Conservation (phyloP, 2,113 vertebrate genomes). For the Rhipidura dahli region DNA sequence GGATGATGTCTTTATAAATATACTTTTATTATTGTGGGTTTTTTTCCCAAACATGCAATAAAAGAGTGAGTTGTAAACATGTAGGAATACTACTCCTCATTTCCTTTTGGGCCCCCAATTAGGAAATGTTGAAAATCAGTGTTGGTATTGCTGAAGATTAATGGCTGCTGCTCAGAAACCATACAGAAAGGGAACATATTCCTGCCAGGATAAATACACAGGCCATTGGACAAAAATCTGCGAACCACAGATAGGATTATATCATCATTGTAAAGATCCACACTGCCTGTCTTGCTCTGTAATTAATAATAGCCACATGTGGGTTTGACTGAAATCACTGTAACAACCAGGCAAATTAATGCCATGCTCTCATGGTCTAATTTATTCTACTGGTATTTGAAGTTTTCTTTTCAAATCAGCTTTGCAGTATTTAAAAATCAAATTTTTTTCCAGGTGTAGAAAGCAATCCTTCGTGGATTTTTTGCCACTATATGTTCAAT, state of each 20-base stretch:
- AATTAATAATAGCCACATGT: background rate
- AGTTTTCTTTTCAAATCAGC: background rate
- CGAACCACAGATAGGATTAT: background rate
- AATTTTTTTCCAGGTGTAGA: background rate
- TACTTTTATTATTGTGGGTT: background rate
- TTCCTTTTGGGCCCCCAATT: constrained; percentile 41
- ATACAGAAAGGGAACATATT: background rate
- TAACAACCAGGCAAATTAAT: background rate
- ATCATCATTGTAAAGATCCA: background rate
- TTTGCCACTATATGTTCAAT: background rate
- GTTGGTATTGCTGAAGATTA: constrained; percentile 34
- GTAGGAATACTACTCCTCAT: constrained; percentile 38
- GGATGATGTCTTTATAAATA: background rate
- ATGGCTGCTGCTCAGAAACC: constrained; percentile 27
- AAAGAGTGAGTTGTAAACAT: background rate
- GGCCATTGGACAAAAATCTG: background rate
- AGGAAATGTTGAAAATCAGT: constrained; percentile 49
- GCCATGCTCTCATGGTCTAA: background rate
- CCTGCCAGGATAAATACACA: constrained; percentile 46
- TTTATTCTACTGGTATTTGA: background rate
- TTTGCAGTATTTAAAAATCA: background rate
- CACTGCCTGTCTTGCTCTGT: background rate
- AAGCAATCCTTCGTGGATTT: background rate
- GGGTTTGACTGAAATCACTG: background rate
- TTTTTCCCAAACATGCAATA: background rate